phyloP scores from a whole-genome alignment of 2,797 vertebrate genomes.

The Florisuga fusca region DNA sequence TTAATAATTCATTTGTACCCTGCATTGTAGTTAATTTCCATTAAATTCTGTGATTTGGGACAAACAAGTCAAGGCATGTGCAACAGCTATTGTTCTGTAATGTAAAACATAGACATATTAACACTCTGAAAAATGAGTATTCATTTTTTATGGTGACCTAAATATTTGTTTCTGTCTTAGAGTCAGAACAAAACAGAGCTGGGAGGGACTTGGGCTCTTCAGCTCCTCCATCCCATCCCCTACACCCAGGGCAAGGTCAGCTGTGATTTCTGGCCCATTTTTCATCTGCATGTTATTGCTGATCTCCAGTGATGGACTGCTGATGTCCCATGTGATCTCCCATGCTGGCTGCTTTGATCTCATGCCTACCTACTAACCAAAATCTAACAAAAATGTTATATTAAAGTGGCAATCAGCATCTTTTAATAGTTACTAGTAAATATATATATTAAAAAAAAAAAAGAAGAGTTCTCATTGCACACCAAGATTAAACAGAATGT shows the following conservation, averaged over 20 bases:
- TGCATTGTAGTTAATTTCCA: not conserved
- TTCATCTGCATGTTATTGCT: not conserved
- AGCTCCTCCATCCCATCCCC: not conserved
- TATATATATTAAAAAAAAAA: no score
- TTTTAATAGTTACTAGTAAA: not conserved
- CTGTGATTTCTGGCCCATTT: not conserved
- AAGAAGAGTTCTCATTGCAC: not conserved
- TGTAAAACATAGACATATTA: not conserved
- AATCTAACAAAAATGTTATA: not conserved
- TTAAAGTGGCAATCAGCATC: not conserved
- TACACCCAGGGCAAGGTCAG: not conserved
- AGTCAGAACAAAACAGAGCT: not conserved
- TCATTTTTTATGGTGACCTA: not conserved
- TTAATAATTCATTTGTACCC: not conserved
- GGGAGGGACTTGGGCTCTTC: not conserved
- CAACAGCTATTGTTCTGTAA: not conserved
- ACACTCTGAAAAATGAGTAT: not conserved
- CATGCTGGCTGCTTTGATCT: accelerated
- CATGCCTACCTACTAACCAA: not conserved
- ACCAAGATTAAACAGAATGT: not conserved
- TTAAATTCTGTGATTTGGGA: not conserved
- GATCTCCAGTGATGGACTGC: not conserved
- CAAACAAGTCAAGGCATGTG: not conserved
- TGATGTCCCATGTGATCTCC: no score
- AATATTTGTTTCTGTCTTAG: not conserved